Base-by-base conservation (phyloP, 2,113 vertebrate genomes). In the Lepus europaeus region DNA sequence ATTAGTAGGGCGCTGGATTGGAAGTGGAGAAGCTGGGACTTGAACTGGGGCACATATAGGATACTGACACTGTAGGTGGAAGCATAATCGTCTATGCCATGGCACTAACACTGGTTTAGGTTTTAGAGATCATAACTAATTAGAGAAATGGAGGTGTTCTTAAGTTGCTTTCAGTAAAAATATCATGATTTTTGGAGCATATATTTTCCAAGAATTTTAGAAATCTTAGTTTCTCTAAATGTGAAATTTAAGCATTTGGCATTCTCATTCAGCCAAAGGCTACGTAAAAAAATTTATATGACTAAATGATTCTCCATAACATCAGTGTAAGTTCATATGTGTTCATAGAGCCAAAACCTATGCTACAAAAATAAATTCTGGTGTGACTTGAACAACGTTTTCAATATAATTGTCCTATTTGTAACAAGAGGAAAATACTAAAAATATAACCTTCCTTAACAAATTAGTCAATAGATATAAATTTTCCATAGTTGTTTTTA, bases 141-240 rank as follows among this genome's bases (percentile, higher is more conserved):
- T 63, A 90, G 19, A 49, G 16, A 70, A 86, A 89, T 2, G 29
- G 49, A 87, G 73, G 88, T 9, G 33, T 39, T 49, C 76, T 49
- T 29, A 83, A 64, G 6, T 81, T 74, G 94, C 25, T 64, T 86
- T 80, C 22, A 73, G 78, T n/a, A 36, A 86, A 88, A 63, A n/a
- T 11, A 51, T 9, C 19, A 61, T 17, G 31, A 64, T 6, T 81
- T 89, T 13, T 1, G 39, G 59, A 82, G 89, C 39, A 61, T 4
- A 74, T 5, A 31, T 69, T 93, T 96, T 97, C 95, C 92, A 96
- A 79, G 92, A 94, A 86, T 96, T 95, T 88, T 95, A 97, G 93
- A 98, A 97, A 98, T 97, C 92, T 97, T 97, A 96, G 89, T 94
- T 96, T 97, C 92, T 94, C 89, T 96, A 77, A 97, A 94, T 97